Conservation (phyloP, 1,140 invertebrate species). For the Brachionus calyciflorus region DNA sequence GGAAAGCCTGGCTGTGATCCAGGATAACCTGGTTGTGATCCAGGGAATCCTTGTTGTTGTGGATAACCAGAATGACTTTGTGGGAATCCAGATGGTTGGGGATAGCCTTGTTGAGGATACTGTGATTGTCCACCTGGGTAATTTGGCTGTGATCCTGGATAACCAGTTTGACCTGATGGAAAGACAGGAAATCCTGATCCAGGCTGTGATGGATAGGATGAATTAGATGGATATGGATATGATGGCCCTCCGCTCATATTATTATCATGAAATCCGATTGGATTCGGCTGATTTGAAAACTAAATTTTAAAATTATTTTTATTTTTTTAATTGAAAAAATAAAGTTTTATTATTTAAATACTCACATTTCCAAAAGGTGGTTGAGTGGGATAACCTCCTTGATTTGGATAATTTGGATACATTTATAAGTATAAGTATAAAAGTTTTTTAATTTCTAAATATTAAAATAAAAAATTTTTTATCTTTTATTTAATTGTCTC, state of each 20-base stretch:
- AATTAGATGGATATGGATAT: neutral
- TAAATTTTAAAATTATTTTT: neutral
- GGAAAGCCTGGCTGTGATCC: too few relatives aligned
- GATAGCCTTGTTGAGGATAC: neutral
- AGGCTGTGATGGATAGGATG: neutral
- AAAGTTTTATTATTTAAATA: neutral
- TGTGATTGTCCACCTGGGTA: neutral
- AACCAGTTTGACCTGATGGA: neutral
- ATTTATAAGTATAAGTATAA: too few relatives aligned
- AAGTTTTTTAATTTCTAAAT: conserved; percentile 12
- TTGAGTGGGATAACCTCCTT: conserved; percentile 22
- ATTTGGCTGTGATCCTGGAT: neutral
- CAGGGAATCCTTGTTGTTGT: neutral
- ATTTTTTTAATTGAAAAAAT: neutral
- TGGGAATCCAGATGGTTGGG: neutral
- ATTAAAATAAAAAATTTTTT: neutral
- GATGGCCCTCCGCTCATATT: neutral
- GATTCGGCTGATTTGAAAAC: neutral
- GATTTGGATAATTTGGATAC: conserved; percentile 37
- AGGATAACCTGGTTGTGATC: neutral
- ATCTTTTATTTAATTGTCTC: neutral
- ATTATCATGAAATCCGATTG: neutral
- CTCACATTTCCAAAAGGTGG: neutral
- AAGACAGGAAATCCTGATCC: neutral
- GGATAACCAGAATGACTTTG: neutral